These are phyloP conservation scores for Pyrgus malvae DNA, from an alignment of 2,888 invertebrate genomes.

Conservation along the genomic window DNA sequence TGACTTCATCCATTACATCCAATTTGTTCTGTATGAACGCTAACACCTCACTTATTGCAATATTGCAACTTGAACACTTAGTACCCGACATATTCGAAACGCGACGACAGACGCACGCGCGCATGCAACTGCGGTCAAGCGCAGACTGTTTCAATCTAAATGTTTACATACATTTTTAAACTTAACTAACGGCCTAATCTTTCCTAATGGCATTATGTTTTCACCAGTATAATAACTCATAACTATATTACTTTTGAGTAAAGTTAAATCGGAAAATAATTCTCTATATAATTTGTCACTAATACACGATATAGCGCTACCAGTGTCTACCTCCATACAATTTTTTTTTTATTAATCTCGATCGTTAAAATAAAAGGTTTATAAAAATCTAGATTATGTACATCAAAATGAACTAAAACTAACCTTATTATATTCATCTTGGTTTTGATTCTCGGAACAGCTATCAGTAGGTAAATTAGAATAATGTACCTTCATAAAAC, in stretches of 20 bases:
- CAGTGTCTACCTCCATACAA: constrained; percentile 32
- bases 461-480: not conserved
- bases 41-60: too few relatives aligned
- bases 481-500: too few relatives aligned
- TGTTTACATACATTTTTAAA: not conserved
- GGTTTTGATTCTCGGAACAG: not conserved
- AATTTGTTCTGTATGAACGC: too few relatives aligned
- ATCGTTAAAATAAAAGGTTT: not conserved
- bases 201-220: not conserved
- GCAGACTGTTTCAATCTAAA: too few relatives aligned
- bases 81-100: too few relatives aligned
- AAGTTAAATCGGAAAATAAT: not conserved
- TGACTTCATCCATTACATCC: too few relatives aligned
- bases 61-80: too few relatives aligned
- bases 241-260: not conserved
- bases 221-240: not conserved
- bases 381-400: not conserved
- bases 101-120: too few relatives aligned
- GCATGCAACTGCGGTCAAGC: too few relatives aligned
- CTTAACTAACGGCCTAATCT: not conserved
- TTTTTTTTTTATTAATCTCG: not conserved
- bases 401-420: constrained; percentile 1
- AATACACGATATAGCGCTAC: constrained; percentile 33
- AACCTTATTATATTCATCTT: not conserved
- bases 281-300: constrained; percentile 22